Percentiles rank a stretch among this genome's conserved stretches.
phyloP scores from a whole-genome alignment of 2,113 vertebrate species.

The Herpetotheres cachinnans region DNA sequence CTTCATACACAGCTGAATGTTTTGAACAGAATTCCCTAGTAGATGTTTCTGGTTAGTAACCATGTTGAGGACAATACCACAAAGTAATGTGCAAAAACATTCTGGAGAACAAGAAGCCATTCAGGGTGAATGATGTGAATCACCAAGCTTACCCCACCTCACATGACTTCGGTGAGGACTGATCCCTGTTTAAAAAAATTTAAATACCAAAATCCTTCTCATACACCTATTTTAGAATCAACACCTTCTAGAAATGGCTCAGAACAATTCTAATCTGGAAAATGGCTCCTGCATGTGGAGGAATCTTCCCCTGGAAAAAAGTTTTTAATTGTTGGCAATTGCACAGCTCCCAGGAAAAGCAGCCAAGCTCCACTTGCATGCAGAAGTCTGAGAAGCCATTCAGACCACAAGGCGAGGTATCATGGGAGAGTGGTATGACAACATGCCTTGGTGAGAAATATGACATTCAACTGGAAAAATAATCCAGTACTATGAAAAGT shows the following conservation, averaged over 20 bases:
- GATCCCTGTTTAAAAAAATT: neutral
- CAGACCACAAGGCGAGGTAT: neutral
- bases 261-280: neutral
- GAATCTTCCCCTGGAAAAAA: neutral
- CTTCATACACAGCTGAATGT: neutral
- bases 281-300: neutral
- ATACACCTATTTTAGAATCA: neutral
- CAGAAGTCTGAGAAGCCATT: neutral
- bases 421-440: neutral
- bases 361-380: neutral
- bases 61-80: constrained; percentile 23
- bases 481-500: neutral
- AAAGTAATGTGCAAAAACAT: constrained; percentile 46
- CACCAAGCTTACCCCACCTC: constrained; percentile 13
- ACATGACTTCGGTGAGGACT: constrained; percentile 19
- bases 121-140: constrained; percentile 40
- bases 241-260: constrained; percentile 20
- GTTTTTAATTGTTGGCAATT: neutral
- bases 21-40: constrained; percentile 25
- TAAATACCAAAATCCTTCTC: neutral
- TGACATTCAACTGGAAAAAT: constrained; percentile 17
- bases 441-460: neutral
- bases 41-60: constrained; percentile 33
- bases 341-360: constrained; percentile 12
- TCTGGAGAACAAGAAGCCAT: constrained; percentile 54